Conservation (phyloP, 2,888 invertebrate genomes). For the Euclidia mi region DNA sequence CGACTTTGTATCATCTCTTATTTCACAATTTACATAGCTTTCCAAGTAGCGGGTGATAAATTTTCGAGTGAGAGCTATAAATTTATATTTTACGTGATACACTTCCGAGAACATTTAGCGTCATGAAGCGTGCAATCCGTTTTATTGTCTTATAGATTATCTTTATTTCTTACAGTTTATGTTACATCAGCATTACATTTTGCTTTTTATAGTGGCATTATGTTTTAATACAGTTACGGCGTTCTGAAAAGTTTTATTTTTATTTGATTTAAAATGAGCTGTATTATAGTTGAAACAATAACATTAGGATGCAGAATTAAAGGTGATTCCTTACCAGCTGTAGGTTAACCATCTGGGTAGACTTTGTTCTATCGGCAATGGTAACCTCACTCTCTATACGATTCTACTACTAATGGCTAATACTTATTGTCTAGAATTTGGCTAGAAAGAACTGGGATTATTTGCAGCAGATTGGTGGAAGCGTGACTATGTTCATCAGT, state of each 20-base stretch:
- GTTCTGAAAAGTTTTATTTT: neutral
- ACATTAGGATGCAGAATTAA: too few relatives aligned
- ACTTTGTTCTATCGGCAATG: too few relatives aligned
- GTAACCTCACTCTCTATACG: too few relatives aligned
- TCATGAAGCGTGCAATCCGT: constrained; percentile 54
- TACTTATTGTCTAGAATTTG: too few relatives aligned
- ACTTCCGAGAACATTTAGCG: constrained; percentile 56
- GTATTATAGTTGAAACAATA: too few relatives aligned
- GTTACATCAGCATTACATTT: constrained; percentile 27
- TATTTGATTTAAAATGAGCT: too few relatives aligned
- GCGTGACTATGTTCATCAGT: too few relatives aligned
- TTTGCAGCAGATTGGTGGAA: too few relatives aligned
- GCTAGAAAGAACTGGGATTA: too few relatives aligned
- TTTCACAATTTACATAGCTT: constrained; percentile 52
- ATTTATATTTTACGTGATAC: constrained; percentile 65
- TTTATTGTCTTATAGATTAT: constrained; percentile 51
- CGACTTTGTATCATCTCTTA: constrained; percentile 47
- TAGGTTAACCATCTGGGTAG: too few relatives aligned
- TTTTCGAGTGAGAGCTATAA: constrained; percentile 55
- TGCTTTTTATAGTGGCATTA: constrained; percentile 36
- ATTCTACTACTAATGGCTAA: too few relatives aligned
- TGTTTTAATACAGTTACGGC: constrained; percentile 12
- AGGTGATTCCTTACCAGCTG: too few relatives aligned
- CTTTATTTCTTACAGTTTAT: constrained; percentile 44
- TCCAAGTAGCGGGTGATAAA: constrained; percentile 58